phyloP scores from a whole-genome alignment of 2,888 invertebrate genomes.

The Deladenus siricidicola region DNA sequence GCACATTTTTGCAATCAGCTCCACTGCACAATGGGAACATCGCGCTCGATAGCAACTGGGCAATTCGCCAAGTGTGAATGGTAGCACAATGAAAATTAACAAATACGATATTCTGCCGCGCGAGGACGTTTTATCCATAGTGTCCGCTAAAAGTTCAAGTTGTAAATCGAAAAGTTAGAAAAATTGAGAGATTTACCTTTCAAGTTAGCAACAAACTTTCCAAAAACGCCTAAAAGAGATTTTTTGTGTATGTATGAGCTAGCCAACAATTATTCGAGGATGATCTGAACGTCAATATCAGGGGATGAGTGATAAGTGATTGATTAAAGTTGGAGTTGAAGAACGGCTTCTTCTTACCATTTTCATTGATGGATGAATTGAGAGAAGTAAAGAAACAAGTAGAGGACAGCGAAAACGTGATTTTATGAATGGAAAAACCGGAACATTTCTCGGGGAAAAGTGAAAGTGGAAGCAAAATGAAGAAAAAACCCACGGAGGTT shows the following conservation, averaged over 20 bases:
- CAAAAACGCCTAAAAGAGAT: background rate
- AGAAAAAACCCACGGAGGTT: no score
- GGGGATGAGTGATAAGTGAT: background rate
- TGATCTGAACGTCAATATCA: background rate
- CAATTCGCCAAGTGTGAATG: no score
- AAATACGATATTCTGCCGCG: no score
- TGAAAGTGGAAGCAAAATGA: background rate
- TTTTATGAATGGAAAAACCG: background rate
- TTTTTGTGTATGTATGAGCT: no score
- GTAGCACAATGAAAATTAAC: no score
- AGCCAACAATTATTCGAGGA: background rate
- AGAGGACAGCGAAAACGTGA: background rate
- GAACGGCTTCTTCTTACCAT: no score
- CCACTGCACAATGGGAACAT: slow-evolving; percentile 47
- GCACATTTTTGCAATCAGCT: slow-evolving; percentile 41
- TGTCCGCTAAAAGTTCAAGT: no score
- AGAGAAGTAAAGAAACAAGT: background rate
- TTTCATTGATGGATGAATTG: no score
- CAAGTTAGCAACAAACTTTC: background rate
- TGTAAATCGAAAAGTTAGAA: no score
- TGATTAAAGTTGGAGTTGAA: background rate
- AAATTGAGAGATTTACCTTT: background rate
- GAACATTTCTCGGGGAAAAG: background rate
- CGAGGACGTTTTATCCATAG: no score
- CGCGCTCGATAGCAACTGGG: slow-evolving; percentile 45